Conservation (phyloP, 2,888 invertebrate species). For the Belgica antarctica region DNA sequence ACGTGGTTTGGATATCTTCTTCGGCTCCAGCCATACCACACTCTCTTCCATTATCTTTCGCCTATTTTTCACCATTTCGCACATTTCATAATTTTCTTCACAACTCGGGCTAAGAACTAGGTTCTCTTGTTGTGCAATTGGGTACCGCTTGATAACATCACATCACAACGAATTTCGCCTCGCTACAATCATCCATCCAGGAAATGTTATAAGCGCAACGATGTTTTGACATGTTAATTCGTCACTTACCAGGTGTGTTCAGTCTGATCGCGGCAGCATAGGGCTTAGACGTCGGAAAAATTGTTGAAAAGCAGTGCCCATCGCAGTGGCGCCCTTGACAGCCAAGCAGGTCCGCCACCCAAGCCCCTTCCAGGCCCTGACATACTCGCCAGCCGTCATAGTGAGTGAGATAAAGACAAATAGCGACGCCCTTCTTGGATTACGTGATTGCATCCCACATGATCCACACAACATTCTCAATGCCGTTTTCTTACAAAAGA, state of each 20-base stretch:
- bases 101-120: not conserved
- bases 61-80: not conserved
- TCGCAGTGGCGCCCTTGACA: too few species aligned
- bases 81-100: too few species aligned
- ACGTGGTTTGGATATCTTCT: conserved; percentile 27
- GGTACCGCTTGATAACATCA: not conserved
- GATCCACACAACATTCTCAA: not conserved
- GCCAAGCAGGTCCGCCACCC: too few species aligned
- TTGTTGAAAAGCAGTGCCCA: too few species aligned
- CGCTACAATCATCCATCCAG: too few species aligned
- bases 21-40: not conserved
- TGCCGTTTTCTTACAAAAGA: conserved; percentile 4
- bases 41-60: conserved; percentile 13
- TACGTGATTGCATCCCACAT: conserved; percentile 14
- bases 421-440: not conserved
- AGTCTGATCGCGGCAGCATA: too few species aligned
- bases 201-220: too few species aligned
- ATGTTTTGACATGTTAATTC: too few species aligned
- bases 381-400: not conserved
- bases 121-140: not conserved
- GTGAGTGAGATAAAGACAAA: not conserved
- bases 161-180: too few species aligned
- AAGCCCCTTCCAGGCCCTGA: too few species aligned
- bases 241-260: too few species aligned
- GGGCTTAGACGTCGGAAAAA: too few species aligned